Percentiles rank a stretch among this genome's conserved stretches.
phyloP scores from a whole-genome alignment of 2,797 vertebrate genomes.

The Hafferia zeledoni region DNA sequence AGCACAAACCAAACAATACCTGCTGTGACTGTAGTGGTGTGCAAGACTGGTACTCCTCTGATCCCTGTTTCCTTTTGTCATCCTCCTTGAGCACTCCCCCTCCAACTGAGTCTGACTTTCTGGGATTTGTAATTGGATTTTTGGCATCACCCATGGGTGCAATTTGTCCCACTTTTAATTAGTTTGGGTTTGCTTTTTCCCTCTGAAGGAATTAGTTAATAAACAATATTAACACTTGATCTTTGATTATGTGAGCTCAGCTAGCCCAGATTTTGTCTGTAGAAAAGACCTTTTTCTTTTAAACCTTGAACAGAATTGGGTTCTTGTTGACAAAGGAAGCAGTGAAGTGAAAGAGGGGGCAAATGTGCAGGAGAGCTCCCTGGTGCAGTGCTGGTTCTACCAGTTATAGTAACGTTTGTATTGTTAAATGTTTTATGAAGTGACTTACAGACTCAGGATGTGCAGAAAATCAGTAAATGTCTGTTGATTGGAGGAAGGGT shows the following conservation, averaged over 20 bases:
- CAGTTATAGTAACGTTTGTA: not conserved
- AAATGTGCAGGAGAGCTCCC: not conserved
- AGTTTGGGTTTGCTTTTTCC: not conserved
- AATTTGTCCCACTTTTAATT: not conserved
- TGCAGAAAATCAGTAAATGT: not conserved
- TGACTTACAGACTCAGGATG: not conserved
- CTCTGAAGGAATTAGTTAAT: not conserved
- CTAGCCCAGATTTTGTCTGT: not conserved
- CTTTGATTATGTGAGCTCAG: not conserved
- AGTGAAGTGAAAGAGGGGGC: not conserved
- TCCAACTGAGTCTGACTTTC: not conserved
- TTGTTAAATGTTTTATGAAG: not conserved
- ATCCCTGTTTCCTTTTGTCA: not conserved
- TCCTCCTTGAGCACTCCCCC: not conserved
- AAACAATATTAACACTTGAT: not conserved
- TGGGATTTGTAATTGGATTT: not conserved
- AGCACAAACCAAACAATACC: not conserved
- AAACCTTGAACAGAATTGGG: not conserved
- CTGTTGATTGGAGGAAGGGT: not conserved
- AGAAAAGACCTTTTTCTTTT: not conserved
- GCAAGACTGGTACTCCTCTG: not conserved
- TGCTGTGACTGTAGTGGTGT: not conserved
- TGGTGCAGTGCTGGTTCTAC: not conserved
- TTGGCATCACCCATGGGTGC: rapidly evolving
- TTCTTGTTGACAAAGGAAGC: conserved; percentile 26